Base-by-base conservation (phyloP, 1,140 invertebrate species). In the Drosophila malerkotliana region DNA sequence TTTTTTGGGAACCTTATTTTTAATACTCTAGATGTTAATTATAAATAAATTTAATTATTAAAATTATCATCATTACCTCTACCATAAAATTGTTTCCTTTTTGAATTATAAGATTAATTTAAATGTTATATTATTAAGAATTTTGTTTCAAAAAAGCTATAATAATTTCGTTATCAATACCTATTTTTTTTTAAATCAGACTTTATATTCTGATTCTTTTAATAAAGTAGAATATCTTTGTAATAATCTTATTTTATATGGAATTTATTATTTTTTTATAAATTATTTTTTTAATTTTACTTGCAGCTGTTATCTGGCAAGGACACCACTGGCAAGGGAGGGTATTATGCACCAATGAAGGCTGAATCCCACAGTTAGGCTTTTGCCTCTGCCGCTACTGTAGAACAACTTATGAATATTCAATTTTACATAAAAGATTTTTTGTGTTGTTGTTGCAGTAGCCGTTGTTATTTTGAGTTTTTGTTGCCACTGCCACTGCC, bases 401-500 rank as follows among this genome's bases (percentile, higher is more conserved):
- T 82, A 62, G 51, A 63, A 72, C 78, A 88, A 87, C 83, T 87
- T 87, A 87, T 87, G 82, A 87, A 87, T 87, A 87, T 87, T 87
- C 82, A 87, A 87, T 87, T 87, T 88, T 79, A 87, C 82, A 87
- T 88, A 88, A 88, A 87, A 88, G 83, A 87, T 88, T 87, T 88
- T 76, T 87, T 87, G 18, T 21, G 69, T 76, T 78, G 78, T 67
- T 85, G 45, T 62, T 77, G 56, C 67, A 57, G 63, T 67, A 57
- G 66, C 72, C 66, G 80, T 84, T 80, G 77, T 84, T 84, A 77
- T 84, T 80, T 85, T 84, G 67, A 85, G 79, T 84, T 84, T 75
- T 72, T 67, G 72, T 77, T 67, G 63, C 63, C 59, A 64, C 62
- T 64, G 66, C 51, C 14, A 15, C 28, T 32, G 49, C 14, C 14